Evolutionary conservation across 2,113 vertebrate genomes (phyloP).

Genomic region (Steatornis caripensis): DNA sequence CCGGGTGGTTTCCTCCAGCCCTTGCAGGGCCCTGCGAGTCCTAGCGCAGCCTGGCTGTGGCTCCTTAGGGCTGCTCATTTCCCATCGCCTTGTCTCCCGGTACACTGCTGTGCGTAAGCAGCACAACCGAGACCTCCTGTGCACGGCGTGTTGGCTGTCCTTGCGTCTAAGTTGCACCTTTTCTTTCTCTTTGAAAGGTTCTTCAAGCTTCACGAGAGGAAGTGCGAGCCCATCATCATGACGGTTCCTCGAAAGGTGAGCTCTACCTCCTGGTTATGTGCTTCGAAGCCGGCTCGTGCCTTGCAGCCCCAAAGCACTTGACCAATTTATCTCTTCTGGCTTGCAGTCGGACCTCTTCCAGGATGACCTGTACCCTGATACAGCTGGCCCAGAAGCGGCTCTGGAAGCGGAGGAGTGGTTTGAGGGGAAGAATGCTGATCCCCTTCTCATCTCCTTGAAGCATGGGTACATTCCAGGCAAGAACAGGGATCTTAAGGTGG

Average conservation of each 20-base stretch:
- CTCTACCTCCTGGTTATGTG: neutral
- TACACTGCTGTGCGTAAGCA: neutral
- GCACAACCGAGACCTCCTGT: neutral
- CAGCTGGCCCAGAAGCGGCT: conserved; percentile 86
- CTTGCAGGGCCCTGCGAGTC: neutral
- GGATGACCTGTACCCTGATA: conserved; percentile 95
- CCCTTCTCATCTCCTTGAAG: conserved; percentile 92
- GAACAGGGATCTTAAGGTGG: conserved; percentile 91
- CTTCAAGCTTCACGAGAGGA: conserved; percentile 96
- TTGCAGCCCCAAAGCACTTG: neutral
- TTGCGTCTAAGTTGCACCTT: fast-evolving
- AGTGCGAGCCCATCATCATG: conserved; percentile 97
- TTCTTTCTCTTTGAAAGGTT: conserved; percentile 75
- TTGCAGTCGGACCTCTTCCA: conserved; percentile 95
- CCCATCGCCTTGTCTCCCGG: neutral
- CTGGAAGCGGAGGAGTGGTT: conserved; percentile 97
- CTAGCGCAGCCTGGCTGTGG: neutral
- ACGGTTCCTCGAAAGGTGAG: conserved; percentile 96
- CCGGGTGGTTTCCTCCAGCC: neutral
- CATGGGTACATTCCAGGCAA: conserved; percentile 91
- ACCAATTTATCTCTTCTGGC: neutral
- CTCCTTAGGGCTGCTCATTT: neutral
- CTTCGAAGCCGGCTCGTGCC: neutral
- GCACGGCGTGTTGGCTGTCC: fast-evolving
- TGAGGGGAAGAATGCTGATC: conserved; percentile 90